Evolutionary conservation across 2,888 invertebrate genomes (phyloP), one percentile per base, ranked within the genome.

Genomic region (Doris montereyensis): DNA sequence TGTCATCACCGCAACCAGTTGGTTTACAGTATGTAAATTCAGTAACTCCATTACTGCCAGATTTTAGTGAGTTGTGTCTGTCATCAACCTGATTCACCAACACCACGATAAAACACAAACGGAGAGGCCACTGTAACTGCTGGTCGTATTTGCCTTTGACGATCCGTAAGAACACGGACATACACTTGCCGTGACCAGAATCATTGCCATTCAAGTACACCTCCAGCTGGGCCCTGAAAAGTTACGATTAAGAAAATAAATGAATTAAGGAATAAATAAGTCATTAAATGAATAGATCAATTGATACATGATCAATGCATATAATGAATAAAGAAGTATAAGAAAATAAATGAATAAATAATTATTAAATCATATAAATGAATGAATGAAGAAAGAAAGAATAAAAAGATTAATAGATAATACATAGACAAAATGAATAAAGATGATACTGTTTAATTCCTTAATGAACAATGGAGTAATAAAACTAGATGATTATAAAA

Each of bases 191-290:
- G 21, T 2, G 68, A 10, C n/a, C 76, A 17, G 76, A 58, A 8
- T 70, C 70, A 76, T 76, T 76, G 28, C 76, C 76, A 57, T 76
- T 76, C 1, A 76, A 58, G 70, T 76, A 76, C 24, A 32, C 67
- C 30, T 76, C 76, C 4, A 70, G 10, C 17, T 70, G 76, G 26
- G 57, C 41, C 58, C 76, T 76, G 13, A 13, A 52, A 52, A 52
- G 52, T 8, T 8, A 13, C 8, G 8, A 52, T 52, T 52, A 10
- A 8, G 13, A 52, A 8, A 52, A 52, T 52, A 52, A 8, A 52
- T 52, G 8, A n/a, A n/a, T n/a, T n/a, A n/a, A n/a, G n/a, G n/a
- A n/a, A n/a, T n/a, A n/a, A n/a, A n/a, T n/a, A n/a, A n/a, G n/a
- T n/a, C n/a, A n/a, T n/a, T n/a, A n/a, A n/a, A n/a, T n/a, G n/a